phyloP scores from a whole-genome alignment of 2,797 vertebrate species.

The Acipenser oxyrinchus region DNA sequence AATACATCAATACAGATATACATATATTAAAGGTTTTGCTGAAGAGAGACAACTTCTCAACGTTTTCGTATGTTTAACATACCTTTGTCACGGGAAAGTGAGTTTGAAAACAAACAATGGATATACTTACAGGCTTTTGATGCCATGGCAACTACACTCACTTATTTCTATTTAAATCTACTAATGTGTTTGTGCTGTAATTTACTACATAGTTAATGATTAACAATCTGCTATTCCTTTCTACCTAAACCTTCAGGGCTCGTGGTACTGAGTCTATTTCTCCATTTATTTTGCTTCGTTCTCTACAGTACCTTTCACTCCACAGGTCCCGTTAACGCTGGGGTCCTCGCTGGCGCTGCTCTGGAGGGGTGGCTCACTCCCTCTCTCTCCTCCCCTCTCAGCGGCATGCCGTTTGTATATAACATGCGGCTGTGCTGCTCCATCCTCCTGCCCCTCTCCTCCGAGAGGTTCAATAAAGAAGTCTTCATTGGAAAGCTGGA shows the following conservation, averaged over 20 bases:
- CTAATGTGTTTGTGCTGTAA: background rate
- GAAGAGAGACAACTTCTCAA: no score
- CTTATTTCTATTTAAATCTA: background rate
- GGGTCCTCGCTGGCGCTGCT: conserved; percentile 34
- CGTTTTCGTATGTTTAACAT: no score
- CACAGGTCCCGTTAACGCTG: conserved; percentile 52
- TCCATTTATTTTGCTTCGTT: no score
- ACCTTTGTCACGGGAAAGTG: no score
- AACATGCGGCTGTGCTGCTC: conserved; percentile 67
- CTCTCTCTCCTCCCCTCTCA: no score
- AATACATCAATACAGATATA: no score
- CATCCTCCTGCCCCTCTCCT: conserved; percentile 19
- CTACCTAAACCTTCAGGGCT: background rate
- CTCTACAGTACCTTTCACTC: conserved; percentile 55
- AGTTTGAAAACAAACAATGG: no score
- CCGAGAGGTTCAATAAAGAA: conserved; percentile 85
- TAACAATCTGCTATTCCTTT: background rate
- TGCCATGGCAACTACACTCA: no score
- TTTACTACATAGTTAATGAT: background rate
- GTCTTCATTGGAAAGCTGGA: conserved; percentile 74
- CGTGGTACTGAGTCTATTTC: conserved; percentile 10
- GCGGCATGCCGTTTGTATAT: conserved; percentile 70
- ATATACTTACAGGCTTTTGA: no score
- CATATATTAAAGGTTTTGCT: no score
- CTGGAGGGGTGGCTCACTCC: conserved; percentile 14